A percentile compares a stretch with the other conserved stretches of the same genome.
phyloP scores from a whole-genome alignment of 2,113 vertebrate species.

The Zosterops japonicus region DNA sequence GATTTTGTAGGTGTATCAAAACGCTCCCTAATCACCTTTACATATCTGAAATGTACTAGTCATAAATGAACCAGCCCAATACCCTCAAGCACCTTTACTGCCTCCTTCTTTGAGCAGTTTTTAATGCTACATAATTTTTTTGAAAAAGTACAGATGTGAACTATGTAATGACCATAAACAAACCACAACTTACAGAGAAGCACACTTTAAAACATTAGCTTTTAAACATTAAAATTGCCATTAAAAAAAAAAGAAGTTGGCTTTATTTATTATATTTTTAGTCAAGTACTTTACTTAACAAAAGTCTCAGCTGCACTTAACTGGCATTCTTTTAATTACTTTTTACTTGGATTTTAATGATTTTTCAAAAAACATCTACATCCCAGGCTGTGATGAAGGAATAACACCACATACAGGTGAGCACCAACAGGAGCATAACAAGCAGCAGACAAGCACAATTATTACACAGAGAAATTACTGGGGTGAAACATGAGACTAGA shows the following conservation, averaged over 20 bases:
- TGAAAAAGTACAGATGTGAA: neutral
- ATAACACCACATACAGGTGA: neutral
- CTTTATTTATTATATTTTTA: neutral
- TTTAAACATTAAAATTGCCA: neutral
- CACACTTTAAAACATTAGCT: neutral
- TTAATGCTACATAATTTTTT: neutral
- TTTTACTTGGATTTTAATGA: neutral
- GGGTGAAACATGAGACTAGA: neutral
- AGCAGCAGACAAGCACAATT: neutral
- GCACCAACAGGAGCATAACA: neutral
- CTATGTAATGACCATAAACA: neutral
- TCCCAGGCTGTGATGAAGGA: neutral
- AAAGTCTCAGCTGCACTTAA: neutral
- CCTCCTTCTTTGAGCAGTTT: neutral
- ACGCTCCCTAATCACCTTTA: neutral
- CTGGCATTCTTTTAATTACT: neutral
- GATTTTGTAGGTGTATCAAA: neutral
- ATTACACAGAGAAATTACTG: neutral
- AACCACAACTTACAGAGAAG: neutral
- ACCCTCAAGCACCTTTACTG: neutral
- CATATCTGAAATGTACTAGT: neutral
- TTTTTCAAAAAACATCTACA: neutral
- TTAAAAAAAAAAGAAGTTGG: neutral
- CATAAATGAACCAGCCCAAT: neutral
- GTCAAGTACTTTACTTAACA: neutral